Base-by-base conservation (phyloP, 2,888 invertebrate species). In the Nycteola revayana region DNA sequence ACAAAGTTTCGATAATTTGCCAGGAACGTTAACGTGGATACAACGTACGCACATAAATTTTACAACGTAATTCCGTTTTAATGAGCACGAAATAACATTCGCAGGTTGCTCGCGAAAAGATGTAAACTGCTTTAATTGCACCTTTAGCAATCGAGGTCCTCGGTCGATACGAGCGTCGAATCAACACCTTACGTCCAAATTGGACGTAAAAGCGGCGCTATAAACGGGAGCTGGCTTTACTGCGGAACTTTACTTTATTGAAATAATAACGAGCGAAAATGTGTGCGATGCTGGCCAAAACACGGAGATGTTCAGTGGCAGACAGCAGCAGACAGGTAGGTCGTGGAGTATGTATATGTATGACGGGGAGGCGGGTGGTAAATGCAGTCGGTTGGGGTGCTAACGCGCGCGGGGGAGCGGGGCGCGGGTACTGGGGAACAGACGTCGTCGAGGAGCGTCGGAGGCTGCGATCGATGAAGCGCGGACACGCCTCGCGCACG, bases 381-480 rank as follows among this genome's bases (percentile, higher is more conserved):
- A 85, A 87, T 87, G 87, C 87, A 87, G 71, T 86, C 75, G 86
- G 87, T 86, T 71, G 86, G 82, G 84, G 87, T 73, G 87, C 82
- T 87, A 87, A 87, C 87, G 81, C 62, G 78, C 44, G 75, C 76
- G 81, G 81, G 79, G 68, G 39, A 42, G 44, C 41, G 53, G 41
- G 59, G 51, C 47, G 42, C 45, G 57, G 63, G 67, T 60, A 58
- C 60, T 62, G 62, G 74, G 70, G 66, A 70, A 73, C 73, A 78
- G 85, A 82, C 83, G 87, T 83, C 87, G 86, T 83, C 84, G 87
- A 85, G 84, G 65, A 86, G 75, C 79, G 78, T 75, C 76, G 85
- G 87, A 87, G 75, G 84, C 85, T 87, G 84, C 86, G 87, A 87
- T 88, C 87, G 87, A 88, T 87, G 87, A 75, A 85, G 86, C 86